Evolutionary conservation across 2,888 invertebrate species (phyloP).

Genomic region (Megamerina dolium): DNA sequence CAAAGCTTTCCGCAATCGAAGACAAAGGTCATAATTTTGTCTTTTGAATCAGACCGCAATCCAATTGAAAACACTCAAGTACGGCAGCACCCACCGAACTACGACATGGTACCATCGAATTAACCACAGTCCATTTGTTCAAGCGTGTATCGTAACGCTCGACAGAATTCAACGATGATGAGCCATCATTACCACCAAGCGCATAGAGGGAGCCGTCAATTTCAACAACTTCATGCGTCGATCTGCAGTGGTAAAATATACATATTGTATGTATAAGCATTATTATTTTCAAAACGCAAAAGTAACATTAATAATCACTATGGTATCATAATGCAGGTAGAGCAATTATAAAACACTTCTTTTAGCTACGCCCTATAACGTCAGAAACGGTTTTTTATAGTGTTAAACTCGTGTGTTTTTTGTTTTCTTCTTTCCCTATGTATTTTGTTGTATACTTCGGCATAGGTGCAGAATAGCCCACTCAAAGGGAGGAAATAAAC

Average conservation of each 20-base stretch:
- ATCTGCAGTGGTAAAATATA: slow-evolving; percentile 46
- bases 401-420: too few relatives aligned
- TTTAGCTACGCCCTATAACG: too few relatives aligned
- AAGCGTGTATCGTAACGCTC: slow-evolving; percentile 60
- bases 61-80: slow-evolving; percentile 59
- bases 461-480: too few relatives aligned
- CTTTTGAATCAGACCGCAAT: slow-evolving; percentile 50
- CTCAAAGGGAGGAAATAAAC: too few relatives aligned
- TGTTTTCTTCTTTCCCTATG: too few relatives aligned
- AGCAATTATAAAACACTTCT: too few relatives aligned
- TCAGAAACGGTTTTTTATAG: too few relatives aligned
- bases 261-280: neutral
- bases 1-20: slow-evolving; percentile 42
- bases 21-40: slow-evolving; percentile 50
- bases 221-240: slow-evolving; percentile 63
- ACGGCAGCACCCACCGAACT: slow-evolving; percentile 63
- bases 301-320: too few relatives aligned
- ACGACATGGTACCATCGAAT: slow-evolving; percentile 59
- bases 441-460: too few relatives aligned
- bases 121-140: slow-evolving; percentile 63
- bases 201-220: slow-evolving; percentile 60
- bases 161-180: slow-evolving; percentile 62
- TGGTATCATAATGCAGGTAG: too few relatives aligned
- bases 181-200: slow-evolving; percentile 65
- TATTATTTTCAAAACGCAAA: too few relatives aligned